Evolutionary conservation across 1,140 invertebrate species (phyloP).

Genomic region (Pomacea maculata): DNA sequence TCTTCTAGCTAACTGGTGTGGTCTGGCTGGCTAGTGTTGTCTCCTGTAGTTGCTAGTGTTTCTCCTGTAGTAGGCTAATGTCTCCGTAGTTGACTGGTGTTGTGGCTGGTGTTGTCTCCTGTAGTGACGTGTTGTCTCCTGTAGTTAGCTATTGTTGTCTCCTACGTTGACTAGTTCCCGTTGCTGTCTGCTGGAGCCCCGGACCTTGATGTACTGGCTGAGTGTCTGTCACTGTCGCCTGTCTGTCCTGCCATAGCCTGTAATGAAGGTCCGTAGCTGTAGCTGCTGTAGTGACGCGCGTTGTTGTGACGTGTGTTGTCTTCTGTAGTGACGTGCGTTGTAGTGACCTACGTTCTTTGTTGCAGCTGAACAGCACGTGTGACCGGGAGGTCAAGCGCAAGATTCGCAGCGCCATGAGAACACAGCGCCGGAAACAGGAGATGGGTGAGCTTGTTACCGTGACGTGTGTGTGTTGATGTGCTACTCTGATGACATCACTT

Average conservation of each 20-base stretch:
- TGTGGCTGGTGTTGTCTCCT: neutral
- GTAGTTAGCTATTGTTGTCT: neutral
- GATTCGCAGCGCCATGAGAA: constrained; percentile 78
- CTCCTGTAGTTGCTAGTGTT: neutral
- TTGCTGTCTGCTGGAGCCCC: neutral
- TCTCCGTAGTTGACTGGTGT: neutral
- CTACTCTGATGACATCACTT: too few relatives aligned
- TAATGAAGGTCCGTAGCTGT: too few relatives aligned
- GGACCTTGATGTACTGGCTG: too few relatives aligned
- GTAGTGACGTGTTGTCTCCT: neutral
- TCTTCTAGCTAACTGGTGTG: neutral
- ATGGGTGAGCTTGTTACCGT: neutral
- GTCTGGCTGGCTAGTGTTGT: neutral
- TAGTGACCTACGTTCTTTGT: constrained; percentile 27
- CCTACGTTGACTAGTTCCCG: neutral
- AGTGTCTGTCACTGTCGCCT: too few relatives aligned
- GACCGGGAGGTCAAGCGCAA: constrained; percentile 84
- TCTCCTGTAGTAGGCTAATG: neutral
- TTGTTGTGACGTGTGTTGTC: too few relatives aligned
- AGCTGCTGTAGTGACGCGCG: too few relatives aligned
- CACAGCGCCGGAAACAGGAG: constrained; percentile 17
- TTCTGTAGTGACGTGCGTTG: neutral
- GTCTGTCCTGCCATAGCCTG: too few relatives aligned
- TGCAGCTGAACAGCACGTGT: constrained; percentile 81
- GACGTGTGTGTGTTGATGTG: neutral